Evolutionary conservation across 2,888 invertebrate species (phyloP).

Genomic region (Strigamia maritima): DNA sequence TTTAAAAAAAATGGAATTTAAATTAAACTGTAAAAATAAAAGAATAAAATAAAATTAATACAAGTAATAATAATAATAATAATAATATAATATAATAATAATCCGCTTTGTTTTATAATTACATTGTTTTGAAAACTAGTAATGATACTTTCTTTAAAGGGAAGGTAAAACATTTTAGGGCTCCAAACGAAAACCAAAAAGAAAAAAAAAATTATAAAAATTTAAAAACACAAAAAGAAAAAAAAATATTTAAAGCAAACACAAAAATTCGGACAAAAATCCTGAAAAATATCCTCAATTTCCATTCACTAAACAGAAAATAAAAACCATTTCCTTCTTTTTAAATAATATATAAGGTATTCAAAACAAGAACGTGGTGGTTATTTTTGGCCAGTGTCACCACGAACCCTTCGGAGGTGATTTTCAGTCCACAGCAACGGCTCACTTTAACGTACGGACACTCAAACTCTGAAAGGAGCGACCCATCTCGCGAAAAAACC

Average conservation of each 20-base stretch:
- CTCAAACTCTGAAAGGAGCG: constrained; percentile 85
- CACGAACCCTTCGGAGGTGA: constrained; percentile 93
- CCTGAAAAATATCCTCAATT: constrained; percentile 9
- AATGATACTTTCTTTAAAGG: not conserved
- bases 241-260: not conserved
- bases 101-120: not conserved
- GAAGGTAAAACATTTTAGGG: not conserved
- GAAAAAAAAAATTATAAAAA: not conserved
- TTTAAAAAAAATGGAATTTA: not conserved
- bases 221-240: not conserved
- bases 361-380: constrained; percentile 94
- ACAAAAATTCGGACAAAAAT: constrained; percentile 17
- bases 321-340: not conserved
- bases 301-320: not conserved
- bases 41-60: not conserved
- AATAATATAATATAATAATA: not conserved
- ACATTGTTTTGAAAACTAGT: constrained; percentile 9
- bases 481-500: constrained; percentile 85
- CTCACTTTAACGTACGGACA: constrained; percentile 98
- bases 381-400: constrained; percentile 97
- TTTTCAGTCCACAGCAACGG: constrained; percentile 95
- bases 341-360: constrained; percentile 86
- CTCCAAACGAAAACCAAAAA: not conserved
- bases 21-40: not conserved
- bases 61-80: not conserved